Base-by-base conservation (phyloP, 2,888 invertebrate species). In the Epinotia bilunana region DNA sequence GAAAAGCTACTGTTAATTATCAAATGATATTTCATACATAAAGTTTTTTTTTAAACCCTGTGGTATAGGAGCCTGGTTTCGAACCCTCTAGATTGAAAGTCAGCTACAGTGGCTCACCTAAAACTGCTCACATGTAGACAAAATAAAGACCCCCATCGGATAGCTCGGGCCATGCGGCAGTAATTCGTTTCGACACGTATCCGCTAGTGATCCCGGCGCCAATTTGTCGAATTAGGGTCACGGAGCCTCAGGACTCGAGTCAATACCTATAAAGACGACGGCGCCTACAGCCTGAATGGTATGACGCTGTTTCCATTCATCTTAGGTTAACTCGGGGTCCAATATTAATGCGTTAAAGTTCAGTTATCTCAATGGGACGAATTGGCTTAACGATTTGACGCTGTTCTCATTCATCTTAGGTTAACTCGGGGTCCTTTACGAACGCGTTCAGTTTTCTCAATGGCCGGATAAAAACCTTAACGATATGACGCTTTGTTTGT, bases 161-260 rank as follows among this genome's bases (percentile, higher is more conserved):
- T 13, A n/a, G n/a, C 28, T 16, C 33, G 16, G 23, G 46, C 43
- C 23, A 64, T 23, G 67, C 55, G 57, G 57, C 67, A 57, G n/a
- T 68, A 57, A 68, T 57, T 20, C 57, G 39, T 68, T 68, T 16
- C 68, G 67, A 55, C 55, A 67, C 18, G 33, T 67, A 67, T 55
- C 67, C 67, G 33, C 39, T 57, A 68, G 39, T 4, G 68, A 55
- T 57, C 39, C 57, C 68, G 68, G 68, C 68, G 57, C 57, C 68
- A 68, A 68, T 57, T 68, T 68, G 57, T 3, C 67, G 67, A 67
- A 67, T 67, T 67, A 67, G 33, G 67, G 67, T 67, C 67, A 67
- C 55, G 20, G 46, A 2, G 5, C 5, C n/a, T n/a, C 62, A 11
- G 53, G 53, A 53, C 53, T 49, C 49, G 23, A 1, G 49, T 2